Evolutionary conservation across 2,113 vertebrate species (phyloP).

Genomic region (Limnothrissa miodon): DNA sequence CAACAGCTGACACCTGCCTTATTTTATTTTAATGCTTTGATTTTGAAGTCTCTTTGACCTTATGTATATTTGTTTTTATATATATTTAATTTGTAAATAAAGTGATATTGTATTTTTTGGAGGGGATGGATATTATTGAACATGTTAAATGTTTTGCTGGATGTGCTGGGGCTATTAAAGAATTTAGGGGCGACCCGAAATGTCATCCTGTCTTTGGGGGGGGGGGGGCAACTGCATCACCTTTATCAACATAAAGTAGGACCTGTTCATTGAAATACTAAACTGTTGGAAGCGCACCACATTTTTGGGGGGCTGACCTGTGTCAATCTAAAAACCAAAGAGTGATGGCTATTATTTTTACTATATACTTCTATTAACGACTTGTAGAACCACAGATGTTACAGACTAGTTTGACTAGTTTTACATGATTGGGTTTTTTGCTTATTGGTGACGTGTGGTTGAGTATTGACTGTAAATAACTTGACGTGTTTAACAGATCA

Average conservation of each 20-base stretch:
- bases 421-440: background rate
- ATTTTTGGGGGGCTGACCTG: no score
- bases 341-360: no score
- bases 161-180: background rate
- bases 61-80: conserved; percentile 3
- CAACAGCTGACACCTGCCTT: conserved; percentile 34
- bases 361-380: no score
- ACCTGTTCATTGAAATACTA: no score
- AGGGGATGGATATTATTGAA: background rate
- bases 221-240: no score
- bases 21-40: background rate
- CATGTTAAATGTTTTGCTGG: background rate
- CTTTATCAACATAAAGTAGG: no score
- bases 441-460: background rate
- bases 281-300: background rate
- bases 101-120: background rate
- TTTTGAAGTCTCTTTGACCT: background rate
- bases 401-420: background rate
- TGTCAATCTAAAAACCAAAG: background rate
- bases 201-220: background rate
- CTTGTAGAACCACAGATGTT: background rate
- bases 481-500: background rate
- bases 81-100: background rate
- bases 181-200: background rate
- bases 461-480: background rate